Evolutionary conservation across 1,140 invertebrate genomes (phyloP).

Genomic region (Papilio polytes): DNA sequence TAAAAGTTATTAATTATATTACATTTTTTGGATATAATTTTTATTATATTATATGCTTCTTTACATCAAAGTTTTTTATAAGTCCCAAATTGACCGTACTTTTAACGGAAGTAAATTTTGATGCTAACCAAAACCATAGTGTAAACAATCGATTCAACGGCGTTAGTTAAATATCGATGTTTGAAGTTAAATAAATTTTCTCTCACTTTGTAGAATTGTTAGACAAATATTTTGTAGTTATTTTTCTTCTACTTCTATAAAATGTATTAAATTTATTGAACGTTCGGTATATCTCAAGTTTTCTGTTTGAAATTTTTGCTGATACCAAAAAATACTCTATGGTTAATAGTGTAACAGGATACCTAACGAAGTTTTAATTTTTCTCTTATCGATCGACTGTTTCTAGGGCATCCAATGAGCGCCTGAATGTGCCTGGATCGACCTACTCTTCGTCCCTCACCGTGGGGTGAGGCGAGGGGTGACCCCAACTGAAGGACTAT

Average conservation of each 20-base stretch:
- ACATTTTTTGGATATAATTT: slow-evolving; percentile 15
- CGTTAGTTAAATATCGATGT: slow-evolving; percentile 30
- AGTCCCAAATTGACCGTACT: slow-evolving; percentile 54
- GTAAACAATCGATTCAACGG: background rate
- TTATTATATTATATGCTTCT: slow-evolving; percentile 3
- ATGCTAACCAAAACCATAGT: slow-evolving; percentile 26
- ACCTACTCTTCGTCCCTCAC: background rate
- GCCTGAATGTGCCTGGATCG: background rate
- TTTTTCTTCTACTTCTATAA: background rate
- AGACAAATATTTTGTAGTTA: background rate
- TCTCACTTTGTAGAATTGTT: background rate
- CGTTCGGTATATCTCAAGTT: background rate
- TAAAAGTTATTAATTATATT: slow-evolving; percentile 22
- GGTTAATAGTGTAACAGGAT: slow-evolving; percentile 31
- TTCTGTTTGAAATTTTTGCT: background rate
- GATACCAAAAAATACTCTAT: slow-evolving; percentile 1
- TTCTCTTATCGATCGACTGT: slow-evolving; percentile 12
- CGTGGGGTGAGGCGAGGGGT: background rate
- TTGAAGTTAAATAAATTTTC: background rate
- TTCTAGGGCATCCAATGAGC: slow-evolving; percentile 2
- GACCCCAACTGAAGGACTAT: background rate
- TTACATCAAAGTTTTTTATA: slow-evolving; percentile 45
- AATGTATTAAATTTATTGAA: background rate
- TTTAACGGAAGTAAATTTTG: slow-evolving; percentile 60
- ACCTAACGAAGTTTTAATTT: slow-evolving; percentile 9